Base-by-base conservation (phyloP, 2,888 invertebrate species). In the Harpalus rubripes region DNA sequence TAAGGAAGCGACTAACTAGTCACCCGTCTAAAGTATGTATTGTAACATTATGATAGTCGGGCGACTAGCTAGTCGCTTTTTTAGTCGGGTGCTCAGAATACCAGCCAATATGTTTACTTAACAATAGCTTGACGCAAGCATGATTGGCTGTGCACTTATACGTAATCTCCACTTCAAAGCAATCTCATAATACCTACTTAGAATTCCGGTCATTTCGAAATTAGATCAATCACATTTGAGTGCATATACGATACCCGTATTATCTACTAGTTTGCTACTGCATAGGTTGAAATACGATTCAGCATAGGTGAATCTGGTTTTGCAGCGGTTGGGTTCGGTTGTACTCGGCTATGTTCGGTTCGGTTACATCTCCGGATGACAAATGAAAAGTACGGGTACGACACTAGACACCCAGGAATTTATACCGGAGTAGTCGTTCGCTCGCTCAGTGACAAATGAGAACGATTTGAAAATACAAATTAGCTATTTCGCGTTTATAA, bases 401-500 rank as follows among this genome's bases (percentile, higher is more conserved):
- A 74, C 72, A 44, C 41, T 44, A 22, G 58, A 76, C 52, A 52
- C 58, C 56, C 56, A 7, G 32, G 58, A 78, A 78, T 78, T 58
- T 76, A 76, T 76, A 52, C 22, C 76, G n/a, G n/a, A n/a, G n/a
- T n/a, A n/a, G n/a, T n/a, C n/a, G 76, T 8, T 16, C 12, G 18
- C 12, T 76, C 52, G 76, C 78, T 26, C 56, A 78, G 58, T 78
- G 78, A 78, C 78, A 78, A 78, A 78, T 78, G 78, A 58, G 58
- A 7, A 78, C 78, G 78, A 78, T 78, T 78, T 78, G 78, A 32
- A 78, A 78, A 78, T 78, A 78, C 78, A 78, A 78, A 78, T 78
- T 78, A 78, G 78, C 58, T 78, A 78, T 78, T 78, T 78, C 58
- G 78, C 78, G 78, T 78, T 78, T 78, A 78, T 78, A 58, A 78